Base-by-base conservation (phyloP, 2,888 invertebrate genomes). In the Dasypogon diadema region DNA sequence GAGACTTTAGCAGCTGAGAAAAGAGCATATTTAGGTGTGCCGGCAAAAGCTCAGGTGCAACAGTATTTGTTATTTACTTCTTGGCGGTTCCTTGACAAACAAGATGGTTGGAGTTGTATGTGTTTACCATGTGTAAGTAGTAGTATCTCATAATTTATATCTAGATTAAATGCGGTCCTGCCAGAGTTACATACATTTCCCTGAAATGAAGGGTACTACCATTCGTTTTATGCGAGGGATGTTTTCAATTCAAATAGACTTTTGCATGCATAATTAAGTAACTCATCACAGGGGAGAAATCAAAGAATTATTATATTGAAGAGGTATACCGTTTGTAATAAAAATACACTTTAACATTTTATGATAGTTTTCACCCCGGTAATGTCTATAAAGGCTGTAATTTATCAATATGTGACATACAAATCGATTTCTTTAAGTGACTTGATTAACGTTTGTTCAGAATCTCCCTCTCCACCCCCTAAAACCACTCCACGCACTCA, bases 41-140 rank as follows among this genome's bases (percentile, higher is more conserved):
- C 63, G 48, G 74, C 37, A 21, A 56, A 56, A 58, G 63, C 63
- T 74, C 74, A 74, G 74, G 60, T 63, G 34, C 18, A 48, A 37
- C 48, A 51, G 63, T 51, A 26, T 74, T 60, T 24, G 60, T 46
- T 74, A 60, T 74, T 58, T 60, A 74, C 63, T 60, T 74, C 74
- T 58, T 58, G 60, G 63, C 63, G 60, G 46, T 74, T 74, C 56
- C 58, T 74, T 63, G 60, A 12, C 24, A 37, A 63, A 63, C 37
- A 21, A 63, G 21, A 63, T 8, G 3, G 5, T 10, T 37, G 22
- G 26, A n/a, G 12, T 8, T 51, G 58, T 60, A 42, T 3, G 60
- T 22, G 30, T 30, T 30, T 42, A 22, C 30, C 18, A 26, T 30
- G 34, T 12, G n/a, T 5, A 18, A 21, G 70, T 70, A 30, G 18